Evolutionary conservation across 2,113 vertebrate species (phyloP).

Genomic region (Heliornis fulica): DNA sequence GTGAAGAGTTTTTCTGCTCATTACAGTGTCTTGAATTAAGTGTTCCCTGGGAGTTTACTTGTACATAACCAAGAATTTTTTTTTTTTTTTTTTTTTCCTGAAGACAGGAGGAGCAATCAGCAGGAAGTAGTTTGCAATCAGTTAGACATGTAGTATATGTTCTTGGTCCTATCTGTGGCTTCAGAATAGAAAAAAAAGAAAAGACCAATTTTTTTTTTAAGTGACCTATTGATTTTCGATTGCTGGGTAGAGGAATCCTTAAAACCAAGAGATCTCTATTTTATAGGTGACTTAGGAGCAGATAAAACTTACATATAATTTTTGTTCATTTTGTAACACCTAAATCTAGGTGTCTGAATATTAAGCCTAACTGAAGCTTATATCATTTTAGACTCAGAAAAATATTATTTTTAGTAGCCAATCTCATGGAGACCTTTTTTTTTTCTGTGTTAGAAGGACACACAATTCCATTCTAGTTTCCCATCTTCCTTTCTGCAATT

Average conservation of each 20-base stretch:
- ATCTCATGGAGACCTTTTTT: neutral
- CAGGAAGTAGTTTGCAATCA: neutral
- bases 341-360: neutral
- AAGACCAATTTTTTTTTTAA: neutral
- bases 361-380: neutral
- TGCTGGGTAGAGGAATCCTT: neutral
- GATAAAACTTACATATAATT: neutral
- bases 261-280: neutral
- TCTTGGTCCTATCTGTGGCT: neutral
- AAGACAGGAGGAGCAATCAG: neutral
- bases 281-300: neutral
- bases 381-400: neutral
- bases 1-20: neutral
- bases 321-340: neutral
- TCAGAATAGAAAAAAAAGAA: neutral
- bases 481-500: neutral
- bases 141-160: neutral
- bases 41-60: neutral
- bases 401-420: neutral
- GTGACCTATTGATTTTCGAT: neutral
- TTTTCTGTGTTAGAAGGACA: neutral
- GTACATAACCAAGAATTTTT: neutral
- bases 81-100: neutral
- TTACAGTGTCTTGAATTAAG: slow-evolving; percentile 15
- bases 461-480: neutral